Conservation (phyloP, 2,888 invertebrate species). For the Nemoura dubitans region DNA sequence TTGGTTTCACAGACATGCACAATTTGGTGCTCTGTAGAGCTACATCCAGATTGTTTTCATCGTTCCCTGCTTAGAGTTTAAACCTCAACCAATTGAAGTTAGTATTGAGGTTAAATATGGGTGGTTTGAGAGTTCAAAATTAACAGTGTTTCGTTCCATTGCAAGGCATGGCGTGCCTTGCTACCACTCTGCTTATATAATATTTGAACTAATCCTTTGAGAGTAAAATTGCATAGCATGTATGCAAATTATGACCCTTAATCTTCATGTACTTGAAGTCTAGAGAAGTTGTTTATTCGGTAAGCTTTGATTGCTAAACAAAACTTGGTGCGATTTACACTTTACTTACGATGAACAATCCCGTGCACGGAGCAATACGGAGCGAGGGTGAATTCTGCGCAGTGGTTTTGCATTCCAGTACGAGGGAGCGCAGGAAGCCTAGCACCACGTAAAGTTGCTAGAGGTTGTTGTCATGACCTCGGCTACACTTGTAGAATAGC, state of each 20-base stretch:
- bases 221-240: conserved; percentile 7
- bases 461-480: too few relatives aligned
- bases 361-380: neutral
- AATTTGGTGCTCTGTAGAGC: neutral
- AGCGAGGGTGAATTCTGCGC: neutral
- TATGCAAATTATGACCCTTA: conserved; percentile 12
- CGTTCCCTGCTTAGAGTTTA: conserved; percentile 27
- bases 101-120: conserved; percentile 16
- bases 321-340: conserved; percentile 7
- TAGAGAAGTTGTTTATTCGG: neutral
- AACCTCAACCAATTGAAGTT: conserved; percentile 19
- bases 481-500: too few relatives aligned
- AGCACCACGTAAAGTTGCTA: too few relatives aligned
- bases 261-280: neutral
- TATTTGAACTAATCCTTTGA: conserved; percentile 12
- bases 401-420: too few relatives aligned
- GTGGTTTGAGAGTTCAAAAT: conserved; percentile 7
- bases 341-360: neutral
- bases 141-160: neutral
- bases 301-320: conserved; percentile 3
- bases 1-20: neutral
- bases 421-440: too few relatives aligned
- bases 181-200: neutral
- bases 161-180: neutral
- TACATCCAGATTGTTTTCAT: conserved; percentile 34